A percentile compares a stretch with the other conserved stretches of the same genome.
phyloP scores from a whole-genome alignment of 2,888 invertebrate genomes.

The Phyllotreta striolata region DNA sequence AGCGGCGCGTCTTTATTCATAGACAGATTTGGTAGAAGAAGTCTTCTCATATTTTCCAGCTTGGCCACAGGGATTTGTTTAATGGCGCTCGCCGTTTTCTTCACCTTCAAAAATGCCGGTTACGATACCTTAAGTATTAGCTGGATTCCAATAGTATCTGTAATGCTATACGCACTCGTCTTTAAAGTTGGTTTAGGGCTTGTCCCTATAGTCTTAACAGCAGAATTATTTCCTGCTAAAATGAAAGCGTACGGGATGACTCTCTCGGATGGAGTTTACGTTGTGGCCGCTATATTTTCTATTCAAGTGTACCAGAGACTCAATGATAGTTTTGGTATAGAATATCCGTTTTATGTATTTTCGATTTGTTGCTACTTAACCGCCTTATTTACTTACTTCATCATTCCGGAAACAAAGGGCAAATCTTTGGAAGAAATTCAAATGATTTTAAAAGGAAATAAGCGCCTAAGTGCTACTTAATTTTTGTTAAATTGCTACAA shows the following conservation, averaged over 20 bases:
- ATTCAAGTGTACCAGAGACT: conserved; percentile 53
- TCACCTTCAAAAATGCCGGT: conserved; percentile 52
- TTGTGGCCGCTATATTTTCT: conserved; percentile 51
- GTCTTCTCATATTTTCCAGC: conserved; percentile 53
- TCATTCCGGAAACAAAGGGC: conserved; percentile 49
- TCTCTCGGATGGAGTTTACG: conserved; percentile 55
- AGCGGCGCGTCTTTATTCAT: conserved; percentile 52
- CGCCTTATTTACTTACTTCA: conserved; percentile 48
- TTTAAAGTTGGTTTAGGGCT: conserved; percentile 58
- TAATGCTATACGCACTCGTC: conserved; percentile 56
- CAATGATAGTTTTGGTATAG: conserved; percentile 49
- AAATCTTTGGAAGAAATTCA: conserved; percentile 38
- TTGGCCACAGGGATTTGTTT: conserved; percentile 54
- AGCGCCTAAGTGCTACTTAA: not conserved
- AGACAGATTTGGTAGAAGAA: conserved; percentile 57
- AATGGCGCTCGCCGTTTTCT: conserved; percentile 55
- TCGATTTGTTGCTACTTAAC: conserved; percentile 42
- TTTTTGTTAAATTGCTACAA: not conserved
- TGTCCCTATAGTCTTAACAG: conserved; percentile 58
- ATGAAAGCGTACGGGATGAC: conserved; percentile 60
- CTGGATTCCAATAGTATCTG: conserved; percentile 56
- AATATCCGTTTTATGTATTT: conserved; percentile 56
- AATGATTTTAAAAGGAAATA: conserved; percentile 33
- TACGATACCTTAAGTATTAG: conserved; percentile 50
- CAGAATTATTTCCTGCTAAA: conserved; percentile 58